Evolutionary conservation across 2,888 invertebrate genomes (phyloP).

Genomic region (Synanthedon formicaeformis): DNA sequence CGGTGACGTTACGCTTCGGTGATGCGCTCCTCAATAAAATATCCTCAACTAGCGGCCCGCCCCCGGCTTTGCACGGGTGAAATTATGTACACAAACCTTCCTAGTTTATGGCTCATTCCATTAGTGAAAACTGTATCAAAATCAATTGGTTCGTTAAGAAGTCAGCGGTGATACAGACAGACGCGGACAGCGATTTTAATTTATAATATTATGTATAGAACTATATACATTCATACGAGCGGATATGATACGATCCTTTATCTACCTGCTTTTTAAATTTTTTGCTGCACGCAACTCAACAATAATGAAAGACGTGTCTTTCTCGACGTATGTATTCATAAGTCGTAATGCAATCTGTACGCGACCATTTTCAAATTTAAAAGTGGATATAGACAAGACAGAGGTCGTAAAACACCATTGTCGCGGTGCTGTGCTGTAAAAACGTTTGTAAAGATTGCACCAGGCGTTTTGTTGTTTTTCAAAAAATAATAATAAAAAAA

Average conservation of each 20-base stretch:
- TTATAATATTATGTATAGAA: conserved; percentile 4
- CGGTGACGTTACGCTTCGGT: conserved; percentile 66
- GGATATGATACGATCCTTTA: not conserved
- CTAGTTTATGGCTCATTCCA: too few relatives aligned
- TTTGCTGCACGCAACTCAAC: not conserved
- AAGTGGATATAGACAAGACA: conserved; percentile 17
- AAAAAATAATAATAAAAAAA: conserved; percentile 16
- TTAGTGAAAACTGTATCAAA: too few relatives aligned
- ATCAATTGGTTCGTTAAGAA: too few relatives aligned
- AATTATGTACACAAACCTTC: too few relatives aligned
- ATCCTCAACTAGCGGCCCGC: conserved; percentile 9
- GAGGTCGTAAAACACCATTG: conserved; percentile 27
- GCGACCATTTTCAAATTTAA: conserved; percentile 37
- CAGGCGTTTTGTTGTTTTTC: conserved; percentile 7
- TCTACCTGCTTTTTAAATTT: not conserved
- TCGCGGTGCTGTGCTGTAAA: conserved; percentile 14
- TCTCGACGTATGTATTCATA: not conserved
- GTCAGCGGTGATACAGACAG: too few relatives aligned
- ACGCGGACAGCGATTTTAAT: too few relatives aligned
- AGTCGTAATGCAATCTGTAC: conserved; percentile 26
- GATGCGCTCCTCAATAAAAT: conserved; percentile 48
- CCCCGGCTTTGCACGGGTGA: too few relatives aligned
- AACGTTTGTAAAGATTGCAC: conserved; percentile 16
- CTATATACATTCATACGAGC: not conserved
- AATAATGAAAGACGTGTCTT: not conserved